Evolutionary conservation across 1,140 invertebrate species (phyloP).

Genomic region (Leptonema lineaticorne): DNA sequence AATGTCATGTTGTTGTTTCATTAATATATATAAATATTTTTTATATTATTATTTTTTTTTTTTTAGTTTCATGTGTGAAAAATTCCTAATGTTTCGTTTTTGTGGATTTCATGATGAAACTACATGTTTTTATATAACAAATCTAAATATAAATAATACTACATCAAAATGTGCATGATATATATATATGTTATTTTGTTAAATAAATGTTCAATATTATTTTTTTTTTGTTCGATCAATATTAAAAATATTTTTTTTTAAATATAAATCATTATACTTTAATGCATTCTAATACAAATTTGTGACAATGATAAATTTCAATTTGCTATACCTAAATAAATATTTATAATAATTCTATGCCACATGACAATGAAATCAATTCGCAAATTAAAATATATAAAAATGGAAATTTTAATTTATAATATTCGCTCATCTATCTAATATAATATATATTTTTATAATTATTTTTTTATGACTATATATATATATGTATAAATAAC

Average conservation of each 20-base stretch:
- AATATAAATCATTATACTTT: not conserved
- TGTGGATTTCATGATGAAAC: not conserved
- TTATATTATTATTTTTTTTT: not conserved
- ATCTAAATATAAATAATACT: slow-evolving; percentile 48
- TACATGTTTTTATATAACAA: not conserved
- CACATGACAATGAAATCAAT: slow-evolving; percentile 1
- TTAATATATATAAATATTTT: too few species aligned
- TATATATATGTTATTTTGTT: slow-evolving; percentile 27
- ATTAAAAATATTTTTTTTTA: not conserved
- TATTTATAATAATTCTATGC: not conserved
- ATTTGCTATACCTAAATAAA: slow-evolving; percentile 17
- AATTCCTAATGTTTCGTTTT: not conserved
- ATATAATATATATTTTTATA: too few species aligned
- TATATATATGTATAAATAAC: not conserved
- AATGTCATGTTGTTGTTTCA: too few species aligned
- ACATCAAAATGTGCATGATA: slow-evolving; percentile 53
- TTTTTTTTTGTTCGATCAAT: not conserved
- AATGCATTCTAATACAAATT: not conserved
- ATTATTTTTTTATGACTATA: not conserved
- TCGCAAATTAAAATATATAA: slow-evolving; percentile 12
- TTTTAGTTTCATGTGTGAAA: not conserved
- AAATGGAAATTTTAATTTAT: too few species aligned
- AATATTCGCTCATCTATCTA: not conserved
- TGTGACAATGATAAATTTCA: not conserved
- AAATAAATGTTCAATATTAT: not conserved